phyloP scores from a whole-genome alignment of 2,113 vertebrate genomes.

The Symphodus melops region DNA sequence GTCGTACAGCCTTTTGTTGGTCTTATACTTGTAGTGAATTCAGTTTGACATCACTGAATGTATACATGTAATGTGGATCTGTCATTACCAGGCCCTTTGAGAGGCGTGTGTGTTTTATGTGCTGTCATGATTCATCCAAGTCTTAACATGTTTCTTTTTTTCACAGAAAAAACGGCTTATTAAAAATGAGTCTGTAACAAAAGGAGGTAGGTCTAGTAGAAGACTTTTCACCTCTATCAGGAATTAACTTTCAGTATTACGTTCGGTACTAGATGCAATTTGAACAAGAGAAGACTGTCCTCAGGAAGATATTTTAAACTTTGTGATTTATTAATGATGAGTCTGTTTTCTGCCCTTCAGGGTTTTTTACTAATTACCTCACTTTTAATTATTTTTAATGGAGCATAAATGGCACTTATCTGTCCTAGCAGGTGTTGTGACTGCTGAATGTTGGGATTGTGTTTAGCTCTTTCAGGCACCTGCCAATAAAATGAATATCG shows the following conservation, averaged over 20 bases:
- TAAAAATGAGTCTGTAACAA: slow-evolving; percentile 1
- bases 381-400: slow-evolving; percentile 16
- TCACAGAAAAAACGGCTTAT: neutral
- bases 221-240: neutral
- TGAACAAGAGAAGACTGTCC: slow-evolving; percentile 11
- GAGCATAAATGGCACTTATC: slow-evolving; percentile 7
- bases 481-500: slow-evolving; percentile 7
- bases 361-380: slow-evolving; percentile 24
- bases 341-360: neutral
- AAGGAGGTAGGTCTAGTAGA: neutral
- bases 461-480: slow-evolving; percentile 28
- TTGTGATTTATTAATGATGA: slow-evolving; percentile 28
- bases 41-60: neutral
- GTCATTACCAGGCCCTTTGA: slow-evolving; percentile 17
- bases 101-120: neutral
- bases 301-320: slow-evolving; percentile 47
- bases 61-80: neutral
- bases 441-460: slow-evolving; percentile 15
- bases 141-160: slow-evolving; percentile 25
- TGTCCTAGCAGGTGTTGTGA: neutral
- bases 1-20: neutral
- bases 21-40: neutral
- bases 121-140: slow-evolving; percentile 32
- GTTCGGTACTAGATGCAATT: neutral
- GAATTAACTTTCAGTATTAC: neutral